Evolutionary conservation across 2,888 invertebrate genomes (phyloP).

Genomic region (Mechanitis mazaeus): DNA sequence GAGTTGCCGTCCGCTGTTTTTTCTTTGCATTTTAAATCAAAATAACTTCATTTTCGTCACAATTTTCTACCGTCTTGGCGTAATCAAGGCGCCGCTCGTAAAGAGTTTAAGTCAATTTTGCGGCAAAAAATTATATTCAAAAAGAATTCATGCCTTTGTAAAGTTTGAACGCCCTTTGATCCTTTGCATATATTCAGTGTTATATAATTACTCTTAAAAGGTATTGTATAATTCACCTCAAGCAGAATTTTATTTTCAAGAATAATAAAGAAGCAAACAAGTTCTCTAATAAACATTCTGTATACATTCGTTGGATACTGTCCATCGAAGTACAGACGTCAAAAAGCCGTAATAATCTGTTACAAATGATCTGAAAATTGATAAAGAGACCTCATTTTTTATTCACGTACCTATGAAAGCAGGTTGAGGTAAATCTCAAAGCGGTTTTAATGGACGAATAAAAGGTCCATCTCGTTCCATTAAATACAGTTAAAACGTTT

Average conservation of each 20-base stretch:
- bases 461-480: slow-evolving; percentile 73
- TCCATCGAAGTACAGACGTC: neutral
- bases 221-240: slow-evolving; percentile 14
- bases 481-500: slow-evolving; percentile 76
- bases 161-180: slow-evolving; percentile 40
- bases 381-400: slow-evolving; percentile 54
- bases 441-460: slow-evolving; percentile 72
- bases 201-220: slow-evolving; percentile 25
- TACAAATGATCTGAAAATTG: slow-evolving; percentile 58
- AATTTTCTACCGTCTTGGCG: slow-evolving; percentile 63
- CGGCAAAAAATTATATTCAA: slow-evolving; percentile 51
- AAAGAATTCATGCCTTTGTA: slow-evolving; percentile 55
- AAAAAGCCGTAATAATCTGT: slow-evolving; percentile 42
- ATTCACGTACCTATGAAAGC: slow-evolving; percentile 55
- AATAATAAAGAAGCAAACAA: neutral
- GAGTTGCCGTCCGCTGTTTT: slow-evolving; percentile 46
- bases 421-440: slow-evolving; percentile 64
- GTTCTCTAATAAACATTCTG: too few relatives aligned
- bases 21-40: slow-evolving; percentile 70
- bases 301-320: neutral
- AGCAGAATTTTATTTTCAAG: neutral
- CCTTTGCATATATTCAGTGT: slow-evolving; percentile 14
- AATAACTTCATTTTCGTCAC: slow-evolving; percentile 68
- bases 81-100: slow-evolving; percentile 59
- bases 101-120: slow-evolving; percentile 69